These are phyloP conservation scores for Microcebus jonahi DNA, from an alignment of 2,113 vertebrate species.

Conservation along the genomic window DNA sequence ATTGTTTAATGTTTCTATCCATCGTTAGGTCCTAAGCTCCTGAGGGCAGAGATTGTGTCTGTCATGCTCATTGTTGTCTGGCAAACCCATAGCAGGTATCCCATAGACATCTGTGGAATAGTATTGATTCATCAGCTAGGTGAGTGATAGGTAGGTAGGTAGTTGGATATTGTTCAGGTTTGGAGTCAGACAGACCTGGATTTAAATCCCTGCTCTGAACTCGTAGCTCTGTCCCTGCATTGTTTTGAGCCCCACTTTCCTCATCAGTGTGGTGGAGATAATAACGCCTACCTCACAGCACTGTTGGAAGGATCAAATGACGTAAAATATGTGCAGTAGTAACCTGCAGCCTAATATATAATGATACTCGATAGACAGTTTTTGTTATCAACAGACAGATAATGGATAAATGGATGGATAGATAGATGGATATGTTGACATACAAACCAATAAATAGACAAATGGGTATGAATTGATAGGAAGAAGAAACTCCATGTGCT, in stretches of 20 bases:
- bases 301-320: not conserved
- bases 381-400: not conserved
- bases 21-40: not conserved
- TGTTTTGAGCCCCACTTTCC: slow-evolving; percentile 31
- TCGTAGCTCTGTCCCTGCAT: not conserved
- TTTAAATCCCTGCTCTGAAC: slow-evolving; percentile 36
- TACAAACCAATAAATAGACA: slow-evolving; percentile 10
- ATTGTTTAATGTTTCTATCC: not conserved
- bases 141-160: not conserved
- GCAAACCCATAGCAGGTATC: not conserved
- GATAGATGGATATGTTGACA: not conserved
- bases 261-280: not conserved
- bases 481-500: slow-evolving; percentile 26
- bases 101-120: not conserved
- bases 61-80: not conserved
- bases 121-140: not conserved
- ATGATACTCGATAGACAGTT: not conserved
- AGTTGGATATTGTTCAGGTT: not conserved
- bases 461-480: not conserved
- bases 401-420: not conserved
- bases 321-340: slow-evolving; percentile 5
- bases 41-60: not conserved
- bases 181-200: not conserved
- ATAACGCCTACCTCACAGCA: not conserved
- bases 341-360: not conserved